These are phyloP conservation scores for Apostichopus californicus DNA, from an alignment of 35 echinoderm and acorn worm genomes.

Conservation along the genomic window DNA sequence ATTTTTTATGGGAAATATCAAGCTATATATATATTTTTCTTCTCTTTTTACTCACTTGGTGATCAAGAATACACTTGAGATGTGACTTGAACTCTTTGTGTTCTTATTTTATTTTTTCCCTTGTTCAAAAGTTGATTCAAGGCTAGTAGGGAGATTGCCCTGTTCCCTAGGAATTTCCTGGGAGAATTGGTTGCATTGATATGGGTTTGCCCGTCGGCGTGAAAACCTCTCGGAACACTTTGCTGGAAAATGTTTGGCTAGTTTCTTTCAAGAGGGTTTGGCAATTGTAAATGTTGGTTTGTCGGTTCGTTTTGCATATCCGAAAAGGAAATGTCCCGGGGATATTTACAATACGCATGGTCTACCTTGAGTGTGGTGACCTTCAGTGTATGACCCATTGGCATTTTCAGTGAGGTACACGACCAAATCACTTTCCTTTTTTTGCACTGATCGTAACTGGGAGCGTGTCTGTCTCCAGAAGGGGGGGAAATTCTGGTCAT, in stretches of 20 bases:
- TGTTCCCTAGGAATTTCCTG: constrained; percentile 30
- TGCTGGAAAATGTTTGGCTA: constrained; percentile 40
- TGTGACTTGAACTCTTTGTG: background rate
- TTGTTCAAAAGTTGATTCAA: background rate
- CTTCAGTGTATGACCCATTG: no score
- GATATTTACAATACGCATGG: constrained; percentile 14
- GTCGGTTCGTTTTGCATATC: constrained; percentile 28
- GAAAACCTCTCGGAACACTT: constrained; percentile 47
- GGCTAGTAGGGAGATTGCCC: constrained; percentile 11
- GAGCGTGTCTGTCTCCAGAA: no score
- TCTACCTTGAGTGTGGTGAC: no score
- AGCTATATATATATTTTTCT: background rate
- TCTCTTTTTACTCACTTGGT: background rate
- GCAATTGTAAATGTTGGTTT: constrained; percentile 16
- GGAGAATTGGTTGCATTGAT: constrained; percentile 48
- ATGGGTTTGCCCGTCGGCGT: constrained; percentile 46
- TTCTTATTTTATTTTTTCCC: background rate
- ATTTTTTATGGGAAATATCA: background rate
- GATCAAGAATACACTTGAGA: background rate
- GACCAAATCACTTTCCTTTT: no score
- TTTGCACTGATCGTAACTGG: no score
- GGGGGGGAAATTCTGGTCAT: no score
- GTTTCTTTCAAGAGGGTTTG: constrained; percentile 11
- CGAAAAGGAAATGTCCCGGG: background rate
- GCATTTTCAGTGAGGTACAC: no score